phyloP scores from a whole-genome alignment of 2,888 invertebrate species.

The Plusia festucae region DNA sequence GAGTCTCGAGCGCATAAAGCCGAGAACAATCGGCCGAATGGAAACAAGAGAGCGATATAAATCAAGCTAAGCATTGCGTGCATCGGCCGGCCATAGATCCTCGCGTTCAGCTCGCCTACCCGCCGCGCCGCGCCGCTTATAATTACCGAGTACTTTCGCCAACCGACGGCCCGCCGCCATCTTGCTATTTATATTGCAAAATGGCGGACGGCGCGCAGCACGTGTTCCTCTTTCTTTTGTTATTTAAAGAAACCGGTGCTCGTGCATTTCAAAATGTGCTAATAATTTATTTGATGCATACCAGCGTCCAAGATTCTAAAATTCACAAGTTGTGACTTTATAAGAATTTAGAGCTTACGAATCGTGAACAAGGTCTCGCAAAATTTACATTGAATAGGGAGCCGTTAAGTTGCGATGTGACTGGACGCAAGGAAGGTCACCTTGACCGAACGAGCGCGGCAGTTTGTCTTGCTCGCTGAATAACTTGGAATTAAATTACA shows the following conservation, averaged over 20 bases:
- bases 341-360: slow-evolving; percentile 64
- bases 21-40: slow-evolving; percentile 85
- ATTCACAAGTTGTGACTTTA: slow-evolving; percentile 48
- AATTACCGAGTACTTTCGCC: slow-evolving; percentile 89
- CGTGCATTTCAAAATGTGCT: slow-evolving; percentile 62
- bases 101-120: slow-evolving; percentile 81
- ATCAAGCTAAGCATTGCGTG: slow-evolving; percentile 87
- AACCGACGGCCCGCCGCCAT: slow-evolving; percentile 84
- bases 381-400: slow-evolving; percentile 86
- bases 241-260: slow-evolving; percentile 70
- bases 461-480: slow-evolving; percentile 69
- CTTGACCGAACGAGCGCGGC: slow-evolving; percentile 78
- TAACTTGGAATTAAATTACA: slow-evolving; percentile 60
- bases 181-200: slow-evolving; percentile 88
- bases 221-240: slow-evolving; percentile 83
- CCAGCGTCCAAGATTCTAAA: slow-evolving; percentile 30
- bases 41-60: slow-evolving; percentile 87
- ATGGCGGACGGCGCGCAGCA: slow-evolving; percentile 82
- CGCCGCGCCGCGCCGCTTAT: slow-evolving; percentile 77
- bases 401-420: slow-evolving; percentile 79
- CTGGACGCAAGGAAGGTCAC: slow-evolving; percentile 82
- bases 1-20: slow-evolving; percentile 79
- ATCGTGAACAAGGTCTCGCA: slow-evolving; percentile 73
- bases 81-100: slow-evolving; percentile 84
- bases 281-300: slow-evolving; percentile 52